Evolutionary conservation across 2,113 vertebrate species (phyloP).

Genomic region (Nibea coibor): DNA sequence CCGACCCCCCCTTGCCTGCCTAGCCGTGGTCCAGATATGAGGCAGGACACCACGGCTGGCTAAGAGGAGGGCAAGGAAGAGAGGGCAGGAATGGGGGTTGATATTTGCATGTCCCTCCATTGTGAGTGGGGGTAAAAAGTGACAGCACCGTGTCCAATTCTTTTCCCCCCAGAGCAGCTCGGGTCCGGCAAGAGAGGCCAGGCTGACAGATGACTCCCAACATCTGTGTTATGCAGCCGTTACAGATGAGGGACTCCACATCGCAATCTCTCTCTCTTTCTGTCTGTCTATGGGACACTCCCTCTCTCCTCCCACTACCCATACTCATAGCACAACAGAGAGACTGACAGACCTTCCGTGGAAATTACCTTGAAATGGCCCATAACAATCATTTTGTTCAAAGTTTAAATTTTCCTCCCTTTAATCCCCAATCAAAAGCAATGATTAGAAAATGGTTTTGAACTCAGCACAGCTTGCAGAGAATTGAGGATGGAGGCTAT

Average conservation of each 20-base stretch:
- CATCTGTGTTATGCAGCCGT: slow-evolving; percentile 99
- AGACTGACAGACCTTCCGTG: slow-evolving; percentile 75
- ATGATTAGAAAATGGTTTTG: slow-evolving; percentile 70
- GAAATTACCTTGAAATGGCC: slow-evolving; percentile 83
- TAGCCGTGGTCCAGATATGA: slow-evolving; percentile 87
- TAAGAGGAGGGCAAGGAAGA: slow-evolving; percentile 76
- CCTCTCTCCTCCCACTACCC: slow-evolving; percentile 77
- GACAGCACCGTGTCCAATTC: slow-evolving; percentile 99
- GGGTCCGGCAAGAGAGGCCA: slow-evolving; percentile 94
- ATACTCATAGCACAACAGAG: slow-evolving; percentile 58
- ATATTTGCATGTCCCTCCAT: slow-evolving; percentile 98
- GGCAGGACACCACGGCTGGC: slow-evolving; percentile 91
- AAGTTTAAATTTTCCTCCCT: slow-evolving; percentile 67
- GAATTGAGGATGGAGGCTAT: slow-evolving; percentile 7
- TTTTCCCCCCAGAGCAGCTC: slow-evolving; percentile 96
- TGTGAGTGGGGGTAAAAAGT: slow-evolving; percentile 96
- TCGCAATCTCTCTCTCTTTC: slow-evolving; percentile 85
- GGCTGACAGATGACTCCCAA: slow-evolving; percentile 99
- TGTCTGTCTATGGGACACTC: slow-evolving; percentile 76
- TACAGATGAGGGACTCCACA: slow-evolving; percentile 95
- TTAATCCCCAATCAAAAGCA: slow-evolving; percentile 63
- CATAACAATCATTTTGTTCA: slow-evolving; percentile 73
- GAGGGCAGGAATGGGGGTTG: slow-evolving; percentile 68
- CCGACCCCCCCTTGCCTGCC: slow-evolving; percentile 79
- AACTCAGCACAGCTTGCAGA: slow-evolving; percentile 44